Evolutionary conservation across 2,113 vertebrate species (phyloP).

Genomic region (Megaleporinus macrocephalus): DNA sequence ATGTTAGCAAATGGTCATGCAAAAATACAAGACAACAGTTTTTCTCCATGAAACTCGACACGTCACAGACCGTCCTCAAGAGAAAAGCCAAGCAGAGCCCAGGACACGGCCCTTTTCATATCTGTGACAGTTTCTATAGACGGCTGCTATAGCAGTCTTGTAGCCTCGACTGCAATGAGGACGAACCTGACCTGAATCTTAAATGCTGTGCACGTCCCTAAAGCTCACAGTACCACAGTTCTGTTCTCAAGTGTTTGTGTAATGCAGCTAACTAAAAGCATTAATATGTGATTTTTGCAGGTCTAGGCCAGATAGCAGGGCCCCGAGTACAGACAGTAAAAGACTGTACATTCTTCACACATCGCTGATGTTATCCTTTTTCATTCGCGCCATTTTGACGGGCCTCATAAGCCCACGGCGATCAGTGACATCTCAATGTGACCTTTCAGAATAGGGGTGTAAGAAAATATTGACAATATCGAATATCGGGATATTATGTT

Average conservation of each 20-base stretch:
- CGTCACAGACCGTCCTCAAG: background rate
- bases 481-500: too few relatives aligned
- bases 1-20: too few relatives aligned
- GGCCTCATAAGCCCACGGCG: conserved; percentile 1
- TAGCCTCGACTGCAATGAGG: background rate
- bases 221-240: background rate
- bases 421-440: conserved; percentile 45
- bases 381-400: conserved; percentile 50
- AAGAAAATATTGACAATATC: too few relatives aligned
- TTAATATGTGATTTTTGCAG: conserved; percentile 18
- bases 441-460: conserved; percentile 54
- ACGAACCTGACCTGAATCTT: background rate
- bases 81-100: too few relatives aligned
- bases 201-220: background rate
- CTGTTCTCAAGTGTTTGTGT: background rate
- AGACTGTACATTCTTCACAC: conserved; percentile 23
- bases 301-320: conserved; percentile 11
- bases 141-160: background rate
- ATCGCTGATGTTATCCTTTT: conserved; percentile 45
- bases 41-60: too few relatives aligned
- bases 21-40: background rate
- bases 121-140: background rate
- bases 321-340: conserved; percentile 12
- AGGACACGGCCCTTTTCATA: conserved; percentile 7
- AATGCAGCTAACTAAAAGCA: conserved; percentile 25